Conservation (phyloP, 2,797 vertebrate genomes). For the Peromyscus eremicus region DNA sequence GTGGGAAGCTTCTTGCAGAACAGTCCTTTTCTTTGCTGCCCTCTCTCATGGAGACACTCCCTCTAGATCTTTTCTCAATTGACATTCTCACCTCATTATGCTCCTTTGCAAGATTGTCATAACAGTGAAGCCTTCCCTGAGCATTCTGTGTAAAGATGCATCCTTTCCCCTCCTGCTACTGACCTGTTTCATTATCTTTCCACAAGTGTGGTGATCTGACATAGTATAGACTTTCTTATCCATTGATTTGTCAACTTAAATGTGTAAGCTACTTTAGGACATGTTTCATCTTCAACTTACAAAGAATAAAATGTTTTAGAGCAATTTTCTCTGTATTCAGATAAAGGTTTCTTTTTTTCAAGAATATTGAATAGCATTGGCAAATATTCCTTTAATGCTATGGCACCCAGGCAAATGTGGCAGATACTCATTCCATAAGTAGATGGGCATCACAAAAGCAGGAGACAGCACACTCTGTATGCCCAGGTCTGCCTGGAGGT, state of each 20-base stretch:
- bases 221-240: neutral
- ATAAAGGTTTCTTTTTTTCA: neutral
- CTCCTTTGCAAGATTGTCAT: neutral
- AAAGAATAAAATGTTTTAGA: constrained; percentile 24
- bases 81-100: no score
- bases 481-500: neutral
- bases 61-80: neutral
- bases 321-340: neutral
- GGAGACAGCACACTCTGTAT: accelerated
- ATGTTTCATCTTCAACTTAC: constrained; percentile 1
- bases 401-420: neutral
- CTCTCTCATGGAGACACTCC: neutral
- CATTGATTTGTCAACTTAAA: neutral
- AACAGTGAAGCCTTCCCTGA: neutral
- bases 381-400: neutral
- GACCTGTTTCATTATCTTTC: neutral
- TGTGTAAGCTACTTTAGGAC: neutral
- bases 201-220: neutral
- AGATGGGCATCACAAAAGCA: neutral
- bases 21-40: neutral
- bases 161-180: no score
- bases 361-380: neutral
- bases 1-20: neutral
- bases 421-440: neutral
- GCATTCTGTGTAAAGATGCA: accelerated